phyloP scores from a whole-genome alignment of 2,888 invertebrate genomes.

The Cheilosia soror region DNA sequence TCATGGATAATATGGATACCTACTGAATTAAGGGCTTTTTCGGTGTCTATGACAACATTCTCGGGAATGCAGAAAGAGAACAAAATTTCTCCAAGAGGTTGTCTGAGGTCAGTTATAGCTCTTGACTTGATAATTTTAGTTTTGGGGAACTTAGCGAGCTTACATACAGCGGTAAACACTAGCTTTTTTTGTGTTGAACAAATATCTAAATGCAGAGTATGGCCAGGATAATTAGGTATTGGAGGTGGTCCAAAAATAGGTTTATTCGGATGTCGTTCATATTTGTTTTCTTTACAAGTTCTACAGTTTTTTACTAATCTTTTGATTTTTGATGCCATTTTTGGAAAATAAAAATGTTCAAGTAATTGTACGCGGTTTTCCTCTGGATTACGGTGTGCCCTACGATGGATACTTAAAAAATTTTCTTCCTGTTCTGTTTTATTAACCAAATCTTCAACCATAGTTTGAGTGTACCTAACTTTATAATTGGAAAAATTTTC shows the following conservation, averaged over 20 bases:
- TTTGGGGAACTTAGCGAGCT: not conserved
- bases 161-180: not conserved
- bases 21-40: too few relatives aligned
- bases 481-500: not conserved
- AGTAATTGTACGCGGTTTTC: constrained; percentile 27
- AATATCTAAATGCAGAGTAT: too few relatives aligned
- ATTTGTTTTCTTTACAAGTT: constrained; percentile 29
- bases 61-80: too few relatives aligned
- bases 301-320: constrained; percentile 27
- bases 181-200: not conserved
- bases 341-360: constrained; percentile 39
- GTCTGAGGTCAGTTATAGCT: too few relatives aligned
- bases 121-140: too few relatives aligned
- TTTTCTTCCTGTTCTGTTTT: constrained; percentile 6
- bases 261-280: constrained; percentile 7
- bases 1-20: not conserved
- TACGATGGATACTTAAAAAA: constrained; percentile 9
- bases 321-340: constrained; percentile 27
- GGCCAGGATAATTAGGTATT: too few relatives aligned
- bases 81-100: too few relatives aligned
- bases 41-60: too few relatives aligned
- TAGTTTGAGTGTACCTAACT: constrained; percentile 5
- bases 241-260: not conserved
- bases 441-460: not conserved
- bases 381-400: constrained; percentile 27